These are phyloP conservation scores for Dicycla oo DNA, from an alignment of 2,888 invertebrate species.

Conservation along the genomic window DNA sequence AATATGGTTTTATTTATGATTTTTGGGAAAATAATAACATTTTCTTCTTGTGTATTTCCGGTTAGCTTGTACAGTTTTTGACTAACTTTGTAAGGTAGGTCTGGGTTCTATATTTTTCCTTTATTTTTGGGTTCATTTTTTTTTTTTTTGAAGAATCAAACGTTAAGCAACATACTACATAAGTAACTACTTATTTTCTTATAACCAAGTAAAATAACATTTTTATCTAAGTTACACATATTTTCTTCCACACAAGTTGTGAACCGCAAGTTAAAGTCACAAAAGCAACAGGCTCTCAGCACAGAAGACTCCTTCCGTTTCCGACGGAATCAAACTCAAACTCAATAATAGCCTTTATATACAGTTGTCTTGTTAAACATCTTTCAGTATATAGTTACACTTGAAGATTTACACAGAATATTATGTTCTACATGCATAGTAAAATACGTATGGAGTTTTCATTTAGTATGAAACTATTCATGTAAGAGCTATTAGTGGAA, in stretches of 20 bases:
- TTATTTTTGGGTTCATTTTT: background rate
- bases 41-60: background rate
- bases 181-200: background rate
- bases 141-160: background rate
- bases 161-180: background rate
- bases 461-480: background rate
- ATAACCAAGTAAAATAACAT: background rate
- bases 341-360: constrained; percentile 38
- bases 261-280: constrained; percentile 29
- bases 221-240: constrained; percentile 19
- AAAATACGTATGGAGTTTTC: background rate
- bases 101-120: background rate
- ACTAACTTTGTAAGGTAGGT: background rate
- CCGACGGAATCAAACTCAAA: constrained; percentile 54
- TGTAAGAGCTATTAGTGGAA: background rate
- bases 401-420: constrained; percentile 13
- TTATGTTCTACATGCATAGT: too few species aligned
- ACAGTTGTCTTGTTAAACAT: constrained; percentile 37
- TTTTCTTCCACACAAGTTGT: constrained; percentile 31
- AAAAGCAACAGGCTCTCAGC: constrained; percentile 64
- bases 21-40: background rate
- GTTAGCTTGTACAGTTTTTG: background rate
- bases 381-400: background rate
- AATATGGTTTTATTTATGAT: background rate
- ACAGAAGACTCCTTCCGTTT: constrained; percentile 48